Conservation (phyloP, 2,113 vertebrate genomes). For the Egretta garzetta region DNA sequence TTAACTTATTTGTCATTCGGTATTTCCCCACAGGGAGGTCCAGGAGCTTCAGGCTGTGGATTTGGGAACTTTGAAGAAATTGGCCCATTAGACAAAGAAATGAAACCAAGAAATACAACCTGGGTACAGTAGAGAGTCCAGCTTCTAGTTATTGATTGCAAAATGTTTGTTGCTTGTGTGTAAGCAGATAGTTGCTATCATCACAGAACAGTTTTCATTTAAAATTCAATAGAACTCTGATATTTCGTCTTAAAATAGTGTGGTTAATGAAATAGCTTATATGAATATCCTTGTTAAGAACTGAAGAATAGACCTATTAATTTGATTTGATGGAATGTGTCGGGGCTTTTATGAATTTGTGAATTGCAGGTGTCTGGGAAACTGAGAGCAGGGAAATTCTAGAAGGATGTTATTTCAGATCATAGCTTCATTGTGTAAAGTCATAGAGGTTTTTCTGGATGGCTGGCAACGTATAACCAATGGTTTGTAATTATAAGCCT, state of each 20-base stretch:
- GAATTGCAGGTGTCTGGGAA: background rate
- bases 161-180: background rate
- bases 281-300: background rate
- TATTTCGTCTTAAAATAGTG: background rate
- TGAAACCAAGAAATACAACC: conserved; percentile 84
- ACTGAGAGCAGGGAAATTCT: background rate
- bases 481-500: background rate
- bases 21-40: conserved; percentile 84
- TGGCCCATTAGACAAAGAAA: conserved; percentile 83
- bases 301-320: background rate
- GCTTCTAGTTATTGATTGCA: background rate
- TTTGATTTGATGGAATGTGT: background rate
- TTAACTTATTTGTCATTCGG: background rate
- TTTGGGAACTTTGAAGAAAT: conserved; percentile 98
- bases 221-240: background rate
- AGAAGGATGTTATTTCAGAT: background rate
- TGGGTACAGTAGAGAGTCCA: conserved; percentile 82
- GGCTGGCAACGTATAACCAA: background rate
- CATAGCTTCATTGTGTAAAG: background rate
- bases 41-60: conserved; percentile 91
- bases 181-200: background rate
- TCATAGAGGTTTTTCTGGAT: background rate
- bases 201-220: background rate
- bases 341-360: background rate
- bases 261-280: background rate